phyloP scores from a whole-genome alignment of 2,888 invertebrate genomes.

The Campoletis raptor region DNA sequence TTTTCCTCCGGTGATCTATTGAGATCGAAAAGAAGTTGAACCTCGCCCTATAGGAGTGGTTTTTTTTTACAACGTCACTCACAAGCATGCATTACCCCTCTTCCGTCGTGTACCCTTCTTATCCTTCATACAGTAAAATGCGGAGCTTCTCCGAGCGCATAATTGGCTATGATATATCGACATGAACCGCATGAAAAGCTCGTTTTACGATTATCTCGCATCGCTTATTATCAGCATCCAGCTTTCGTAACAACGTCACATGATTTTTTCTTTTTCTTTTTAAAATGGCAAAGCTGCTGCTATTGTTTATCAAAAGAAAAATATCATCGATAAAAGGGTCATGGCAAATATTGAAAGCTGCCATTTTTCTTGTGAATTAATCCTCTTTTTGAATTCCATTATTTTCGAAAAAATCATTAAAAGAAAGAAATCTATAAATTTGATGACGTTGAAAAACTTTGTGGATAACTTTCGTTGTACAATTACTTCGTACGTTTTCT shows the following conservation, averaged over 20 bases:
- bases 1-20: conserved; percentile 36
- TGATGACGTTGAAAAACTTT: neutral
- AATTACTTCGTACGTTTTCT: neutral
- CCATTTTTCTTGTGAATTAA: too few relatives aligned
- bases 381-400: neutral
- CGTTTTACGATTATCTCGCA: conserved; percentile 65
- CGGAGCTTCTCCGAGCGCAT: conserved; percentile 58
- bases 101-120: conserved; percentile 32
- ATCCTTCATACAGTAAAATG: conserved; percentile 30
- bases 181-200: conserved; percentile 40
- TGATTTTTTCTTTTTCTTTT: conserved; percentile 17
- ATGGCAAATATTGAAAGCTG: neutral
- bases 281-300: conserved; percentile 6
- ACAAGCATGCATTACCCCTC: conserved; percentile 4
- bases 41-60: conserved; percentile 23
- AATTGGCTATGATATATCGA: conserved; percentile 62
- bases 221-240: conserved; percentile 48
- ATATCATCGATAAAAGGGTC: conserved; percentile 18
- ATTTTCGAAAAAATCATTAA: neutral
- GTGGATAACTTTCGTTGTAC: neutral
- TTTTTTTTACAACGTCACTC: conserved; percentile 46
- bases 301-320: neutral
- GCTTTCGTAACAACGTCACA: conserved; percentile 32
- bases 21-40: conserved; percentile 52
- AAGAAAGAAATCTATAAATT: neutral